Evolutionary conservation across 2,888 invertebrate genomes (phyloP), one percentile per base, ranked within the genome.

Genomic region (Standfussiana lucernea): DNA sequence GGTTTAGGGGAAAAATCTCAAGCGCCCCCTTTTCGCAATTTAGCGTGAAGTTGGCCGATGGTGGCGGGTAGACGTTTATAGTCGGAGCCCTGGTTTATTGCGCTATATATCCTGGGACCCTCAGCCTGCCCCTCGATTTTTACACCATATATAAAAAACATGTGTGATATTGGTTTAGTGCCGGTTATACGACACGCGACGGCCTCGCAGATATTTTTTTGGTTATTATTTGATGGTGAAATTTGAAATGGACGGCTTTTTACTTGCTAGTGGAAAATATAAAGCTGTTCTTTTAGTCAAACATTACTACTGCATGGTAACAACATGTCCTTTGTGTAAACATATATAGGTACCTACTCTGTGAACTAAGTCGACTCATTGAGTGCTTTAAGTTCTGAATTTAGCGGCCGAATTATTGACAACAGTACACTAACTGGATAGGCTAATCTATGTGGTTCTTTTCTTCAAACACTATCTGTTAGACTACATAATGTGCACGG

Each of bases 31-130:
- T 75, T 74, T 84, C 77, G 89, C 93, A 93, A 95, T 95, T 94
- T 94, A 91, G 91, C 94, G 93, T 91, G 91, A 91, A 89, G 91
- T 88, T 91, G 87, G 89, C 80, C 89, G 84, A 91, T 85, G 91
- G 91, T 89, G 90, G 91, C 91, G 87, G 90, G 88, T 84, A 91
- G 94, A 93, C 94, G 91, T 94, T 95, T 95, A 95, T 94, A 91
- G 93, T 86, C 87, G 85, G 83, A 83, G 88, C 88, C 89, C 88
- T 90, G 91, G 92, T 94, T 96, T 96, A 96, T 96, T 95, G 95
- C 93, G 91, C 95, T 87, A 96, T 96, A 95, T 95, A 95, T 96
- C 91, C 91, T 91, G 90, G 83, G 89, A 88, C 91, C 91, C 92
- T 88, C 75, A 84, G 86, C 66, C 72, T 86, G 83, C 87, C 88